These are phyloP conservation scores for Drosophila hydei DNA, from an alignment of 1,140 invertebrate genomes.

Conservation along the genomic window DNA sequence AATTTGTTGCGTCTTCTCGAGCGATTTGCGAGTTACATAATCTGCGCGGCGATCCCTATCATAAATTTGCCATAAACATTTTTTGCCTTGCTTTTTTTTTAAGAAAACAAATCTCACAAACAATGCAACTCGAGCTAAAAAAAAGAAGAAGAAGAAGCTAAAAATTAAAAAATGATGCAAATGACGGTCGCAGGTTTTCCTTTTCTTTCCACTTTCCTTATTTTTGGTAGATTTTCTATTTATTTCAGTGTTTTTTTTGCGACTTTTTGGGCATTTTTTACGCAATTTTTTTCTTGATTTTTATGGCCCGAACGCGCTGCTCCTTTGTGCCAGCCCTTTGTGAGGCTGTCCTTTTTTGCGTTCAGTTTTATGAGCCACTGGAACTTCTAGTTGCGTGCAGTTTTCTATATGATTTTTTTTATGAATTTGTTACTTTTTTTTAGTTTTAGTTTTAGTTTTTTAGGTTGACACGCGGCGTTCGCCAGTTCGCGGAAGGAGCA, in stretches of 20 bases:
- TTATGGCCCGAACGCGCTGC: constrained; percentile 18
- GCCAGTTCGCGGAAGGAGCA: constrained; percentile 48
- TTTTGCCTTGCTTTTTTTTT: constrained; percentile 9
- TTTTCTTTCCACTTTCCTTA: constrained; percentile 62
- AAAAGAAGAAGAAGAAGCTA: not conserved
- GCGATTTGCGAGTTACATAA: constrained; percentile 13
- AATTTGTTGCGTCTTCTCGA: not conserved
- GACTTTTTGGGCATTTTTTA: constrained; percentile 40
- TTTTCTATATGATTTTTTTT: constrained; percentile 14
- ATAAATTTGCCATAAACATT: constrained; percentile 37
- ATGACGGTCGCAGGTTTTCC: constrained; percentile 23
- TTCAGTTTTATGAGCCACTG: constrained; percentile 37
- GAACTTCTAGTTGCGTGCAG: constrained; percentile 79
- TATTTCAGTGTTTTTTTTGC: not conserved
- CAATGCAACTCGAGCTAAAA: constrained; percentile 23
- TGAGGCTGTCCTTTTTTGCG: constrained; percentile 17
- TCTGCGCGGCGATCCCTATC: constrained; percentile 11
- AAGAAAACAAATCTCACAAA: constrained; percentile 6
- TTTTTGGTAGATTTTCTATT: constrained; percentile 5
- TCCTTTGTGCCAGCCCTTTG: constrained; percentile 49
- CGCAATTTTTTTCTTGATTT: constrained; percentile 36
- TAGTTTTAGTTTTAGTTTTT: constrained; percentile 58
- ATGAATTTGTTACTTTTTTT: not conserved
- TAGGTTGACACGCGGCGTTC: constrained; percentile 70
- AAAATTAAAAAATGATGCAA: constrained; percentile 19